Evolutionary conservation across 2,797 vertebrate species (phyloP).

Genomic region (Myotis daubentonii): DNA sequence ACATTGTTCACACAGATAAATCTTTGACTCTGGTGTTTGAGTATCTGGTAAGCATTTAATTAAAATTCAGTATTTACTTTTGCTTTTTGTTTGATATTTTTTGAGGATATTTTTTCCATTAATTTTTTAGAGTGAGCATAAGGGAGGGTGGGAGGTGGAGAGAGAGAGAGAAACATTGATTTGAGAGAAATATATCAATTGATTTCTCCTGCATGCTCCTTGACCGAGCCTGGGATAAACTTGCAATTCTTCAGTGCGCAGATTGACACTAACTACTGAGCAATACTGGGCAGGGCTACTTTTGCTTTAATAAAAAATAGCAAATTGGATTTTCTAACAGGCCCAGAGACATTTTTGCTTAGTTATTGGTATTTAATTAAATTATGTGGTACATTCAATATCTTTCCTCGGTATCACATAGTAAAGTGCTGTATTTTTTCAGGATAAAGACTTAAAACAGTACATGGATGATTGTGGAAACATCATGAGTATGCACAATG

Average conservation of each 20-base stretch:
- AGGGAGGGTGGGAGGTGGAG: neutral
- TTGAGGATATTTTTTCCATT: neutral
- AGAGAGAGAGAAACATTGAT: neutral
- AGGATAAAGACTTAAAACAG: slow-evolving; percentile 99
- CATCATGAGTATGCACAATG: slow-evolving; percentile 99
- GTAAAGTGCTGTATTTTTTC: slow-evolving; percentile 71
- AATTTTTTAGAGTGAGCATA: neutral
- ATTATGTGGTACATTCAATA: neutral
- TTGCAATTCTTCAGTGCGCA: neutral
- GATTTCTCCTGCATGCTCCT: neutral
- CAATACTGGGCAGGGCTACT: neutral
- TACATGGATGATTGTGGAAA: slow-evolving; percentile 99
- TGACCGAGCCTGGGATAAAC: neutral
- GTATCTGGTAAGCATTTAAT: slow-evolving; percentile 92
- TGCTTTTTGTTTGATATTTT: neutral
- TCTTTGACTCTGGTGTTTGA: slow-evolving; percentile 99
- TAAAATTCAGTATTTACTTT: slow-evolving; percentile 44
- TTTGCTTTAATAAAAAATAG: slow-evolving; percentile 38
- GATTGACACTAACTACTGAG: neutral
- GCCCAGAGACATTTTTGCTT: neutral
- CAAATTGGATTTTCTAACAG: slow-evolving; percentile 23
- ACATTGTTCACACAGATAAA: slow-evolving; percentile 99
- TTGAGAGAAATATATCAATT: neutral
- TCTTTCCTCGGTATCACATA: neutral
- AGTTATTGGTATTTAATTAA: slow-evolving; percentile 46